Percentiles rank a stretch among this genome's conserved stretches.
Conservation (phyloP, 2,888 invertebrate species). For the Erebia palarica region DNA sequence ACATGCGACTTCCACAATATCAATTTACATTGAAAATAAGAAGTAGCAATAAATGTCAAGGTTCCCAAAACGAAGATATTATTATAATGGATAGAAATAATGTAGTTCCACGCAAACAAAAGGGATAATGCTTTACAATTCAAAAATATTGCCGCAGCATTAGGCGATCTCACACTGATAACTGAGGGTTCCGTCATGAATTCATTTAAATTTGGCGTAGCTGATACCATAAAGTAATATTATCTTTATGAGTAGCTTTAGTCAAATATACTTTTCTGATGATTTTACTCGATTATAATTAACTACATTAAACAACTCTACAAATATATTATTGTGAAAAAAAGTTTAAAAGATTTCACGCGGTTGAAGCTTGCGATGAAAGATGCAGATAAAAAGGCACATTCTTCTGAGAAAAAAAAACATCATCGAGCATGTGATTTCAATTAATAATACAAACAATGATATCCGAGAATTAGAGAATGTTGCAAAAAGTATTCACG, state of each 20-base stretch:
- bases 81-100: conserved; percentile 32
- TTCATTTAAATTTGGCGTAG: neutral
- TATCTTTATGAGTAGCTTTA: too few relatives aligned
- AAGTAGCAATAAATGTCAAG: conserved; percentile 39
- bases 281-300: too few relatives aligned
- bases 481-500: too few relatives aligned
- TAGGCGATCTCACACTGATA: neutral
- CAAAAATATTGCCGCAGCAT: conserved; percentile 13
- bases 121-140: conserved; percentile 35
- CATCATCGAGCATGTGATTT: neutral
- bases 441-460: neutral
- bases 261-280: too few relatives aligned
- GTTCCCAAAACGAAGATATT: conserved; percentile 31
- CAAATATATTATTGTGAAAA: too few relatives aligned
- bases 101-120: conserved; percentile 31
- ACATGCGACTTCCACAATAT: conserved; percentile 12
- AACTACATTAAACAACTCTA: too few relatives aligned
- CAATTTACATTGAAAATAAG: conserved; percentile 33
- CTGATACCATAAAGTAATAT: neutral
- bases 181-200: conserved; percentile 8
- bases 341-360: too few relatives aligned
- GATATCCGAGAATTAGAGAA: neutral
- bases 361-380: too few relatives aligned
- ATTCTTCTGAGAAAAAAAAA: neutral
- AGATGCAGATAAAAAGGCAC: too few relatives aligned